Evolutionary conservation across 2,797 vertebrate species (phyloP), one percentile per base, ranked within the genome.

Genomic region (Odontamblyopus lacepedii): DNA sequence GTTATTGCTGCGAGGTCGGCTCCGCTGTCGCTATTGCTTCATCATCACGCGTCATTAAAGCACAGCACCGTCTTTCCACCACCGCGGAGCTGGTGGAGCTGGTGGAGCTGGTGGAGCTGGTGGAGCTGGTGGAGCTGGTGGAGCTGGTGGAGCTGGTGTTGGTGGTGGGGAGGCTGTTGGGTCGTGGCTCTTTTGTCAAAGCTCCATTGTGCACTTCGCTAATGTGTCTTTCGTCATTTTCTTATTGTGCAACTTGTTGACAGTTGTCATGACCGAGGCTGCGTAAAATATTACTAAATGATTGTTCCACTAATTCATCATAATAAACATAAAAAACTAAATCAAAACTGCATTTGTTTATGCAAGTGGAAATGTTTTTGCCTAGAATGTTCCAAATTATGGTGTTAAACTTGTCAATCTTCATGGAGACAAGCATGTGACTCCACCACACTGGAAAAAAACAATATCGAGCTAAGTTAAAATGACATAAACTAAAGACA

Each of bases 1-100:
- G 72, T 84, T 84, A 85, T 79, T 85, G 84, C 80, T 80, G 62
- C 56, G 72, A 84, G 69, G 77, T 82, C 79, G 64, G 51, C 56
- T 63, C 55, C 76, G 69, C 68, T 56, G 72, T 72, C 44, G 70
- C 73, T 77, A 80, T 85, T 86, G 78, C 80, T 85, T 65, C 50
- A 53, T 78, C 72, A 63, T 62, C n/a, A 1, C 9, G 18, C n/a
- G 8, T 67, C 41, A 53, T 55, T 75, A 50, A 63, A 9, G 1
- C 30, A 64, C 8, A 74, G 72, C 59, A 26, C 41, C 9, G 48
- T 15, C 15, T 72, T 73, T 82, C 55, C 59, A 35, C 63, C 32
- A 50, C 53, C 35, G 4, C 44, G 5, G 44, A 15, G 41, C 53
- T 68, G 81, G 62, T 75, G 75, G 61, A 70, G 19, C 2, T n/a